Evolutionary conservation across 1,140 invertebrate species (phyloP), one percentile per base, ranked within the genome.

Genomic region (Cyphomyrmex costatus): DNA sequence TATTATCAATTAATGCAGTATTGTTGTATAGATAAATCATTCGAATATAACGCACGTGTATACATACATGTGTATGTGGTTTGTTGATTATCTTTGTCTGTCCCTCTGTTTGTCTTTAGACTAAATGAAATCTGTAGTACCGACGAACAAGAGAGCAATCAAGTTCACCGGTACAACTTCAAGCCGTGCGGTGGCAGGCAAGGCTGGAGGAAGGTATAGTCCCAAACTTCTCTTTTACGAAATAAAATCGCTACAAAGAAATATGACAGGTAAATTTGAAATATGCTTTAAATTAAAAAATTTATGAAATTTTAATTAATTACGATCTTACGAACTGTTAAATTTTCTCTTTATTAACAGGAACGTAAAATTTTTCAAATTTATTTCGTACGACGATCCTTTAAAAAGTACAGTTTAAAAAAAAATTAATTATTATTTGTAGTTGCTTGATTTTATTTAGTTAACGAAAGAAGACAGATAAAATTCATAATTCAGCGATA

Each of bases 141-240:
- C 86, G 86, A 77, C 70, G 63, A 68, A 56, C 16, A 63, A 7
- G 3, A 51, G 36, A 78, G 5, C 4, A 16, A 76, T 24, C 27
- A 36, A 70, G 33, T 70, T 53, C n/a, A 65, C 24, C 16, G 74
- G 74, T 89, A 87, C 87, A 76, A 65, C 49, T 89, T 85, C 30
- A 16, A 65, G 24, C 90, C 89, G 89, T 84, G 58, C 61, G 91
- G 85, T 88, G 91, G 91, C 91, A 83, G 84, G 58, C 27, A 36
- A 53, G 79, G 49, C 79, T 60, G 68, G 68, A 60, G 66, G 3
- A 82, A 49, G 53, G 19, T 56, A 53, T 24, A 14, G 21, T 24
- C 10, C 21, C 3, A 16, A 60, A 14, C 5, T 49, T n/a, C 14
- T 46, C 2, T 12, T 14, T 21, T 19, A 60, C n/a, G 27, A 42